These are phyloP conservation scores for Porites australiensis DNA, from an alignment of 64 coral and sea anemone species.

Conservation along the genomic window DNA sequence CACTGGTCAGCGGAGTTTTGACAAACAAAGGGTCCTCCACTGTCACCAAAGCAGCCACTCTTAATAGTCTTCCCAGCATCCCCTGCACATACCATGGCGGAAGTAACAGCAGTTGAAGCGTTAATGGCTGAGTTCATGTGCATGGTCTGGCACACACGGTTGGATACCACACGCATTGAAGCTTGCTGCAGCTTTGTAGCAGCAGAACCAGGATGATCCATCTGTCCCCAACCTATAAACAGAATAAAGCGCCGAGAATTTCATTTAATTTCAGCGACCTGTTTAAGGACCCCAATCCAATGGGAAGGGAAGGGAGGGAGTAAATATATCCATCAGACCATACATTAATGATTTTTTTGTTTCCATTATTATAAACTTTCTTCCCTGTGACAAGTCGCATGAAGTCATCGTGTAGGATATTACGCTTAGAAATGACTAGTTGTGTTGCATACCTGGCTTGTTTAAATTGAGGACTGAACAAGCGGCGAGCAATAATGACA, in stretches of 20 bases:
- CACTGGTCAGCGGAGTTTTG: constrained; percentile 73
- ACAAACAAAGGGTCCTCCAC: constrained; percentile 89
- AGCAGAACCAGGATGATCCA: constrained; percentile 45
- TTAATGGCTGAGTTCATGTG: neutral
- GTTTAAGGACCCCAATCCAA: neutral
- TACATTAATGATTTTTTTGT: too few species aligned
- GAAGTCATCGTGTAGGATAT: too few species aligned
- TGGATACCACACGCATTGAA: constrained; percentile 60
- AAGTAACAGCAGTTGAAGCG: neutral
- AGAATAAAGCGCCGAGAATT: neutral
- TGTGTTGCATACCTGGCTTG: too few species aligned
- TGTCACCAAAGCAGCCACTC: constrained; percentile 86
- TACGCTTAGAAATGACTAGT: too few species aligned
- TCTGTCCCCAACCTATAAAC: constrained; percentile 78
- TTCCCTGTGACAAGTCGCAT: too few species aligned
- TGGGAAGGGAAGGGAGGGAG: too few species aligned
- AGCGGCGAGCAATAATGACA: too few species aligned
- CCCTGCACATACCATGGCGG: constrained; percentile 85
- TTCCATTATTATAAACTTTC: too few species aligned
- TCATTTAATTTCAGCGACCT: neutral
- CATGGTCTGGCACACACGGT: constrained; percentile 50
- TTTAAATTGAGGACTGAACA: too few species aligned
- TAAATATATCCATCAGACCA: too few species aligned
- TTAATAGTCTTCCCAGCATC: constrained; percentile 81
- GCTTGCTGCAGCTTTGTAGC: constrained; percentile 72